Conservation (phyloP, 2,888 invertebrate genomes). For the Volucella inflata region DNA sequence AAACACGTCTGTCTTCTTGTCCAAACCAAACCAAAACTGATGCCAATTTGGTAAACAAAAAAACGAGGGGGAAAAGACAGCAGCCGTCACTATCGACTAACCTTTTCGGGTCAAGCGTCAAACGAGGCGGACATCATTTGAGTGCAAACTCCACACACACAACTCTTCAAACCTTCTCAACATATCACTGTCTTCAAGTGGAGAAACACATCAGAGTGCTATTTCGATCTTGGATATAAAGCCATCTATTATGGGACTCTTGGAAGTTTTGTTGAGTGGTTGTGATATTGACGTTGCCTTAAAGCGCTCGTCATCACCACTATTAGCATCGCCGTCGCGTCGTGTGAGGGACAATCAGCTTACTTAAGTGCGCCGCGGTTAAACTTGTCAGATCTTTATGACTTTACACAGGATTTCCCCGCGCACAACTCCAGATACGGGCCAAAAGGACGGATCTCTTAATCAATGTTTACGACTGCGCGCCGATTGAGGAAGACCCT, state of each 20-base stretch:
- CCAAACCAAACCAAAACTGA: constrained; percentile 63
- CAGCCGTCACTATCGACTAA: constrained; percentile 29
- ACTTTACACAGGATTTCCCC: constrained; percentile 53
- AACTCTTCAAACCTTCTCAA: constrained; percentile 53
- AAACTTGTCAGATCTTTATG: constrained; percentile 72
- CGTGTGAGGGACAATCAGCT: constrained; percentile 72
- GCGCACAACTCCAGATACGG: constrained; percentile 40
- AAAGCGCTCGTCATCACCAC: constrained; percentile 61
- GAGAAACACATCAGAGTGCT: constrained; percentile 43
- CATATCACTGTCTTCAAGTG: constrained; percentile 59
- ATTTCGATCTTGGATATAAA: constrained; percentile 59
- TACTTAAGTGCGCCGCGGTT: constrained; percentile 72
- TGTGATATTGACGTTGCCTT: constrained; percentile 66
- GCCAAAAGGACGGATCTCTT: constrained; percentile 74
- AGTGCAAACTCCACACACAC: constrained; percentile 37
- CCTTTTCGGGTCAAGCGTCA: constrained; percentile 72
- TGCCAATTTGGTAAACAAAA: constrained; percentile 62
- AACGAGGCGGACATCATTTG: constrained; percentile 60
- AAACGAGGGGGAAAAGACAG: constrained; percentile 37
- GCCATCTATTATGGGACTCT: constrained; percentile 62
- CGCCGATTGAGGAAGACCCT: constrained; percentile 67
- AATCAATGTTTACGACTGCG: constrained; percentile 75
- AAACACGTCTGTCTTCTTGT: constrained; percentile 34
- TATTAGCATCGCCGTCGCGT: constrained; percentile 24
- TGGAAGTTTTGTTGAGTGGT: constrained; percentile 66